These are phyloP conservation scores for Azorinus chamasolen DNA, from an alignment of 2,888 invertebrate genomes.

Conservation along the genomic window DNA sequence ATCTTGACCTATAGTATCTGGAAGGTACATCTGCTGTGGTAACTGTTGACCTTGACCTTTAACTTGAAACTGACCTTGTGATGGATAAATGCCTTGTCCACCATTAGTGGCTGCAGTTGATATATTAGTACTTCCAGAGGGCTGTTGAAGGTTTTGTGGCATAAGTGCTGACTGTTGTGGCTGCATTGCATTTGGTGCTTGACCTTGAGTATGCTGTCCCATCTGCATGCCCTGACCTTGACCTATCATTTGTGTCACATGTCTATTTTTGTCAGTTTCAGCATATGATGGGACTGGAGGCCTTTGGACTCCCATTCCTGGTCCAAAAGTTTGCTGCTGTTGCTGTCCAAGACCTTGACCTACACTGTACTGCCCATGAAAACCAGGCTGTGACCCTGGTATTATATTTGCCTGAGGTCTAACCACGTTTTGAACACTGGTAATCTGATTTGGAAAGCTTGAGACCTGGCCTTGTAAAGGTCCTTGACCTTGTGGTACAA, in stretches of 20 bases:
- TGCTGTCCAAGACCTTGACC: constrained; percentile 22
- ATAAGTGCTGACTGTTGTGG: constrained; percentile 3
- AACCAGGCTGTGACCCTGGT: too few relatives aligned
- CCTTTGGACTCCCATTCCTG: not conserved
- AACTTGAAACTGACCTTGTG: not conserved
- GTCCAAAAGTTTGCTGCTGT: not conserved
- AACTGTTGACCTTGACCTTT: constrained; percentile 31
- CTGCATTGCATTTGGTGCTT: constrained; percentile 27
- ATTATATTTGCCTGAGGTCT: too few relatives aligned
- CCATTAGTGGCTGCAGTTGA: not conserved
- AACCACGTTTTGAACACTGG: not conserved
- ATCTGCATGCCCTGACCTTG: constrained; percentile 19
- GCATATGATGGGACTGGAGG: constrained; percentile 31
- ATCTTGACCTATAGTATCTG: constrained; percentile 14
- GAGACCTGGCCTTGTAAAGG: too few relatives aligned
- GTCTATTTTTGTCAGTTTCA: constrained; percentile 38
- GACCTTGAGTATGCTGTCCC: constrained; percentile 33
- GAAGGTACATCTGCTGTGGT: not conserved
- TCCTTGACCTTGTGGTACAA: too few relatives aligned
- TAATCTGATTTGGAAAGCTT: not conserved
- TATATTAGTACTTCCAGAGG: not conserved
- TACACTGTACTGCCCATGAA: constrained; percentile 19
- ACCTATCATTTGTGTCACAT: constrained; percentile 28
- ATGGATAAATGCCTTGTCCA: not conserved
- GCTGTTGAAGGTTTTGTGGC: not conserved